phyloP scores from a whole-genome alignment of 2,797 vertebrate genomes.

The Chrosomus eos region DNA sequence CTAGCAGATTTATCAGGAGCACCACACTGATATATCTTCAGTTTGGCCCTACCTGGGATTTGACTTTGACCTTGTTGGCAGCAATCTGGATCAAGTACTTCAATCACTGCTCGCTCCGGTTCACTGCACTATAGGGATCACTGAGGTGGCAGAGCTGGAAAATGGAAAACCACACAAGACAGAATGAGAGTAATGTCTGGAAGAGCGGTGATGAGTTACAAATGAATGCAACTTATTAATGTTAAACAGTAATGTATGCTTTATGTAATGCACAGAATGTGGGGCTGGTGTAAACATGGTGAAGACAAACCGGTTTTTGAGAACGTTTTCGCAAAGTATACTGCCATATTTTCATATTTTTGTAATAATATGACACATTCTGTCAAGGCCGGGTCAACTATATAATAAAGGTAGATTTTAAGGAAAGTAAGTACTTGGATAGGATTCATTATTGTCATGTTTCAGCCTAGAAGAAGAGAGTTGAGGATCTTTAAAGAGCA shows the following conservation, averaged over 20 bases:
- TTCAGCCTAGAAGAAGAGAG: too few relatives aligned
- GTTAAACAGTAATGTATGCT: not conserved
- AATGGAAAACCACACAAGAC: slow-evolving; percentile 17
- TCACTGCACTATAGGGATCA: slow-evolving; percentile 1
- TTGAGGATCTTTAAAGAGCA: too few relatives aligned
- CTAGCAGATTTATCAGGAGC: not conserved
- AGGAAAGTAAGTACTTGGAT: not conserved
- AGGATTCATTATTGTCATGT: too few relatives aligned
- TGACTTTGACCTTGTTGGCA: slow-evolving; percentile 26
- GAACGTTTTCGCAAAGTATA: not conserved
- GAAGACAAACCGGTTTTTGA: not conserved
- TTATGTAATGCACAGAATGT: not conserved
- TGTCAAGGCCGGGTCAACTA: not conserved
- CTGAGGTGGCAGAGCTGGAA: not conserved
- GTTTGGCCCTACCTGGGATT: slow-evolving; percentile 2
- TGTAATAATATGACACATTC: not conserved
- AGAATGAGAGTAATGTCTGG: not conserved
- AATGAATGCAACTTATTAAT: not conserved
- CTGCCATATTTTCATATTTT: not conserved
- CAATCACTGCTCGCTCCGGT: slow-evolving; percentile 12
- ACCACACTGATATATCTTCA: slow-evolving; percentile 8
- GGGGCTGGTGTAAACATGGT: not conserved
- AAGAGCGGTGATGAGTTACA: not conserved
- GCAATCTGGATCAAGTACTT: slow-evolving; percentile 16
- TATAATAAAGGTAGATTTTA: not conserved